Evolutionary conservation across 1,140 invertebrate genomes (phyloP), one percentile per base, ranked within the genome.

Genomic region (Hesperophylax magnus): DNA sequence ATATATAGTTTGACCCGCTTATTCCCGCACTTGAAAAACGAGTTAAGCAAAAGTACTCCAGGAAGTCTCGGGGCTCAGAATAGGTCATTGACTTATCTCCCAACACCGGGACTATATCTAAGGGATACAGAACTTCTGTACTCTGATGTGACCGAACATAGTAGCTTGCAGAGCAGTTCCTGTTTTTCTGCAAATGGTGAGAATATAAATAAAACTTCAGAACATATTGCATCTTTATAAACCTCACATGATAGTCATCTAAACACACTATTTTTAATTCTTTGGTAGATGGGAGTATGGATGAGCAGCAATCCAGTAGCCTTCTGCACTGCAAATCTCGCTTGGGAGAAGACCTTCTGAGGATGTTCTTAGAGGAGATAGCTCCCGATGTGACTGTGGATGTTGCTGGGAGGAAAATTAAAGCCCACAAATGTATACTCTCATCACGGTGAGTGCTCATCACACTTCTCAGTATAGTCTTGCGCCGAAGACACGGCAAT

Each of bases 281-380:
- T 65, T 39, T 75, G 27, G 4, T 39, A 75, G 71, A 75, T 75
- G 71, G 18, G 6, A 58, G 52, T 58, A 75, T 58, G 20, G 71
- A 75, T 27, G 71, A 75, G n/a, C 71, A 75, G 31, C 54, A 54
- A 54, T 54, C 71, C 11, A 58, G 71, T 24, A 75, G 54, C 27
- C n/a, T 58, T 15, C n/a, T 31, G 22, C 71, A 86, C 61, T 89
- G 87, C 78, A 87, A 88, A 69, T 89, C 87, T 34, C 91, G 93
- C 56, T 87, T 98, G 0, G 96, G 96, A 0, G 95, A 96, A 86
- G 96, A 97, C 89, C 88, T 98, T 17, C 88, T 98, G 9, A 91
- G 95, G 77, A 97, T 97, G 95, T 97, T 97, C 86, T 88, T 97
- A 65, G 95, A 97, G 85, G 96, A 97, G 89, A 95, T 97, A 58